Evolutionary conservation across 92 coral and sea anemone species (phyloP).

Genomic region (Siderastrea radians): DNA sequence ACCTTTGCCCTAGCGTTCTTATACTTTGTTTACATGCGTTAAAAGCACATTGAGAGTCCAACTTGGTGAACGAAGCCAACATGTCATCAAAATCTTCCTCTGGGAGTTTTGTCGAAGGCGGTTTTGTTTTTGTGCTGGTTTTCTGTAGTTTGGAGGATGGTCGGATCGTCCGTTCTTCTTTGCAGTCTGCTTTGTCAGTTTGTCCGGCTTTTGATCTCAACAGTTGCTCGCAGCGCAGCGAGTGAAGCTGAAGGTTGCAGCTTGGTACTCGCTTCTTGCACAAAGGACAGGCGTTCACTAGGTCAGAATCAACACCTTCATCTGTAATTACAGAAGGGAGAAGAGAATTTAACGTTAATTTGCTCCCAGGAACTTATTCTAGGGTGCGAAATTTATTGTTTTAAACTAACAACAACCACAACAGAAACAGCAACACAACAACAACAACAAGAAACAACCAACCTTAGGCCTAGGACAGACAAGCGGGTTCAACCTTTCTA

Average conservation of each 20-base stretch:
- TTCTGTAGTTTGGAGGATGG: slow-evolving; percentile 40
- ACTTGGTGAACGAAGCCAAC: slow-evolving; percentile 78
- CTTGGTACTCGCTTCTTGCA: slow-evolving; percentile 90
- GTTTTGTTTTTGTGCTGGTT: slow-evolving; percentile 44
- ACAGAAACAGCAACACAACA: no score
- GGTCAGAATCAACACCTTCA: slow-evolving; percentile 51
- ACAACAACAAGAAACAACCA: no score
- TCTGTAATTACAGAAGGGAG: not conserved
- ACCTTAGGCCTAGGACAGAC: no score
- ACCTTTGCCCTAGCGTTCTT: slow-evolving; percentile 85
- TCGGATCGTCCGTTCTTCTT: not conserved
- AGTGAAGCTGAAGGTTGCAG: slow-evolving; percentile 82
- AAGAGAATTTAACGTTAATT: not conserved
- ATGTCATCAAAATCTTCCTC: slow-evolving; percentile 87
- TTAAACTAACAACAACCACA: no score
- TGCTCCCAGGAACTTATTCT: not conserved
- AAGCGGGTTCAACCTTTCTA: no score
- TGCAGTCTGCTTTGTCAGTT: slow-evolving; percentile 21
- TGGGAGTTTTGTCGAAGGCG: slow-evolving; percentile 2
- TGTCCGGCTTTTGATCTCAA: slow-evolving; percentile 26
- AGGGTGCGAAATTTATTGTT: no score
- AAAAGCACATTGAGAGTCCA: slow-evolving; percentile 85
- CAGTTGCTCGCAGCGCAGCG: slow-evolving; percentile 78
- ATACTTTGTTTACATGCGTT: slow-evolving; percentile 85
- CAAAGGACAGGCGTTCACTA: slow-evolving; percentile 69